phyloP scores from a whole-genome alignment of 2,888 invertebrate species.

The Toxonevra muliebris region DNA sequence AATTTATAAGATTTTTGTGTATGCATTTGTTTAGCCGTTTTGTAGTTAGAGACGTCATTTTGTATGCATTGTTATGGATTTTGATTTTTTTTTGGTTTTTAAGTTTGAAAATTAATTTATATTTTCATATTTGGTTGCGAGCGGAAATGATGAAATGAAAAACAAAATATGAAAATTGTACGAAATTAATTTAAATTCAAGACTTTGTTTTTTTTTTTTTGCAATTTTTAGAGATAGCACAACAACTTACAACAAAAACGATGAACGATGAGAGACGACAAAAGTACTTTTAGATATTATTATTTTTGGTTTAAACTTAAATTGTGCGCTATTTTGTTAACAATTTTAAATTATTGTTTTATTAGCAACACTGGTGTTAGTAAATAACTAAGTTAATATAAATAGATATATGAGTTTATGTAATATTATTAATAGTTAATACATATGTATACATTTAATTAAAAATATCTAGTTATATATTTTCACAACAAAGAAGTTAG shows the following conservation, averaged over 20 bases:
- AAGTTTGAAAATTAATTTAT: conserved; percentile 1
- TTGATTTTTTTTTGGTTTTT: conserved; percentile 22
- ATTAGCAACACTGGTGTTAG: conserved; percentile 30
- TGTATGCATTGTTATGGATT: conserved; percentile 22
- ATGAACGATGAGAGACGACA: conserved; percentile 31
- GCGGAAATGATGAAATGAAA: conserved; percentile 28
- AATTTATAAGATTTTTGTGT: conserved; percentile 19
- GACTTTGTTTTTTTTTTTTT: conserved; percentile 7
- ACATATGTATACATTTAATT: conserved; percentile 1
- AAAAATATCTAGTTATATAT: not conserved
- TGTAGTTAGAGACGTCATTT: conserved; percentile 36
- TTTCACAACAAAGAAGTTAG: not conserved
- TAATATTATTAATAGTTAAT: not conserved
- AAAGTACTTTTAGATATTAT: not conserved
- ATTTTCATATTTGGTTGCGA: conserved; percentile 14
- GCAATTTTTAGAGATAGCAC: conserved; percentile 21
- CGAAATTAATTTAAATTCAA: conserved; percentile 24
- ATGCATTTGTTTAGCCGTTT: conserved; percentile 54
- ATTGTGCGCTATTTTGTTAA: not conserved
- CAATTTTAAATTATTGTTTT: not conserved
- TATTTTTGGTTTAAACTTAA: not conserved
- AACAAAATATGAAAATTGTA: conserved; percentile 22
- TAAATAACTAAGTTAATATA: not conserved
- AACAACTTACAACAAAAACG: conserved; percentile 41
- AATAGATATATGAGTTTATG: not conserved